phyloP scores from a whole-genome alignment of 2,888 invertebrate species.

The Elmis aenea region DNA sequence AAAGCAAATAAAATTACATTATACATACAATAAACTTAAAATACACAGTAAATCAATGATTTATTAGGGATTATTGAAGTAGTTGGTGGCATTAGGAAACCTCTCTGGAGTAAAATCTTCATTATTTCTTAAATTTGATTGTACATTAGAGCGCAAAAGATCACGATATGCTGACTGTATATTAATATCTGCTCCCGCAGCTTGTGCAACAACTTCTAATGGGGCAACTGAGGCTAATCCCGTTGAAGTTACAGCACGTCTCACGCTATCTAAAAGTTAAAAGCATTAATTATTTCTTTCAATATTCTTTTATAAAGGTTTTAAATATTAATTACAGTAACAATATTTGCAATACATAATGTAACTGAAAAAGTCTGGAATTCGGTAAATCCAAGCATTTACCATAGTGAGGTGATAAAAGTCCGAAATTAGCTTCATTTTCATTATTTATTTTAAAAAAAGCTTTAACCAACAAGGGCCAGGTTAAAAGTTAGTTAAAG shows the following conservation, averaged over 20 bases:
- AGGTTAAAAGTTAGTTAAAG: too few species aligned
- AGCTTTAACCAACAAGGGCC: too few species aligned
- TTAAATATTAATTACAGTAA: not conserved
- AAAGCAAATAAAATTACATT: too few species aligned
- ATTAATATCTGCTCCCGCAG: conserved; percentile 47
- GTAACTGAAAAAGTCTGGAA: too few species aligned
- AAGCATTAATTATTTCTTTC: too few species aligned
- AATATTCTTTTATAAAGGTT: not conserved
- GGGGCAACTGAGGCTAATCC: conserved; percentile 48
- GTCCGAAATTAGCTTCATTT: too few species aligned
- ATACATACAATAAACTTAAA: too few species aligned
- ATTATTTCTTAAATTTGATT: conserved; percentile 48
- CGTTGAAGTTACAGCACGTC: conserved; percentile 49
- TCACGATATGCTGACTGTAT: conserved; percentile 52
- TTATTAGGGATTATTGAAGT: conserved; percentile 37
- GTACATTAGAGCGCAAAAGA: conserved; percentile 48
- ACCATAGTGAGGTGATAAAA: too few species aligned
- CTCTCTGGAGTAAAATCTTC: conserved; percentile 45
- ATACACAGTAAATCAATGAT: too few species aligned
- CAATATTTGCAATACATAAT: too few species aligned
- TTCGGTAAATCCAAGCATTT: too few species aligned
- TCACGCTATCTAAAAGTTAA: conserved; percentile 36
- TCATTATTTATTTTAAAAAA: too few species aligned
- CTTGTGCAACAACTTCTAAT: conserved; percentile 48
- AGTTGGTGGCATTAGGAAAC: conserved; percentile 44